phyloP scores from a whole-genome alignment of 2,113 vertebrate species.

The Sclerurus mexicanus region DNA sequence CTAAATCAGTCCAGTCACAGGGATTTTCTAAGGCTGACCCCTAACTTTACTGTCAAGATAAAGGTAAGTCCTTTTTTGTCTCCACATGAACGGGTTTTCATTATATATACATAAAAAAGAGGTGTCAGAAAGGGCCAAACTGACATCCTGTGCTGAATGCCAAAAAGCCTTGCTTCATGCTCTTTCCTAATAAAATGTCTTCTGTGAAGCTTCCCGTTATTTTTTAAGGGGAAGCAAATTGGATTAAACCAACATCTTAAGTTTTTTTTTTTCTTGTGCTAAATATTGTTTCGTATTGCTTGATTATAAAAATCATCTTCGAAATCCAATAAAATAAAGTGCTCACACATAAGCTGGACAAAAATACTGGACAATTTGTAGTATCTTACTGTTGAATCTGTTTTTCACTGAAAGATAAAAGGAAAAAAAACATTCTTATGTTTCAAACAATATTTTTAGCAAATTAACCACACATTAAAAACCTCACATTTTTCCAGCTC shows the following conservation, averaged over 20 bases:
- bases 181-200: constrained; percentile 12
- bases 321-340: not conserved
- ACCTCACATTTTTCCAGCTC: not conserved
- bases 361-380: not conserved
- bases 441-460: constrained; percentile 47
- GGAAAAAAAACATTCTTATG: not conserved
- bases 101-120: not conserved
- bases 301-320: constrained; percentile 2
- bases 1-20: not conserved
- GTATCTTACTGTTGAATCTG: not conserved
- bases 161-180: not conserved
- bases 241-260: not conserved
- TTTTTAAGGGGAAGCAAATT: not conserved
- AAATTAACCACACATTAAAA: constrained; percentile 51
- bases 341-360: not conserved
- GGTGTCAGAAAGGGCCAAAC: not conserved
- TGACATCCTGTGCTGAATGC: not conserved
- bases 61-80: not conserved
- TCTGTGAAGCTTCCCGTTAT: not conserved
- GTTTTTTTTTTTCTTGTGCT: not conserved
- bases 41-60: not conserved
- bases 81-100: not conserved
- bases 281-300: not conserved
- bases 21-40: not conserved
- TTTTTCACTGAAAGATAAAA: constrained; percentile 35